Conservation (phyloP, 2,888 invertebrate species). For the Teleiodes luculella region DNA sequence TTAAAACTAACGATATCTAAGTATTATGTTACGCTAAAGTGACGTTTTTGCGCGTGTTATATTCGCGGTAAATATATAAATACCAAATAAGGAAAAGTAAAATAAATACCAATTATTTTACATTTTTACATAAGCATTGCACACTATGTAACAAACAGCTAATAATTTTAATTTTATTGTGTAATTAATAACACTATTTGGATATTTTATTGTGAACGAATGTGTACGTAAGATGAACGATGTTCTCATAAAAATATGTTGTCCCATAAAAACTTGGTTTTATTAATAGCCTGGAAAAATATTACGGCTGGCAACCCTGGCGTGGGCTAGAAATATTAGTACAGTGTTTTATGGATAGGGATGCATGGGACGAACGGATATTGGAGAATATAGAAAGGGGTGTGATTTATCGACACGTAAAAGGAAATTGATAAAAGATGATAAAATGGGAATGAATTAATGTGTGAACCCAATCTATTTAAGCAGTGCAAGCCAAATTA, state of each 20-base stretch:
- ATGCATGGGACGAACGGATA: background rate
- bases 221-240: conserved; percentile 33
- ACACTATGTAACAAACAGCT: too few species aligned
- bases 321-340: conserved; percentile 30
- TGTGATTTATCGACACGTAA: conserved; percentile 17
- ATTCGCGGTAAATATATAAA: too few species aligned
- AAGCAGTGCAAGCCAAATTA: too few species aligned
- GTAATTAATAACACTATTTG: too few species aligned
- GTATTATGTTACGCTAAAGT: too few species aligned
- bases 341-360: conserved; percentile 1
- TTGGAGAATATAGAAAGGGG: background rate
- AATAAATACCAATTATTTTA: too few species aligned
- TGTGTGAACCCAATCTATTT: background rate
- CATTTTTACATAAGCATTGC: too few species aligned
- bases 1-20: too few species aligned
- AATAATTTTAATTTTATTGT: too few species aligned
- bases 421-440: background rate
- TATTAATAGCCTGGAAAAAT: conserved; percentile 50
- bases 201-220: background rate
- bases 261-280: conserved; percentile 44
- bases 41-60: too few species aligned
- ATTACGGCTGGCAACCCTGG: conserved; percentile 30
- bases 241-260: conserved; percentile 49
- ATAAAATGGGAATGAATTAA: background rate
- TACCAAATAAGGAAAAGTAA: too few species aligned